A percentile compares a stretch with the other conserved stretches of the same genome.
These are phyloP conservation scores for Amblyjoppa fuscipennis DNA, from an alignment of 2,888 invertebrate genomes.

Conservation along the genomic window DNA sequence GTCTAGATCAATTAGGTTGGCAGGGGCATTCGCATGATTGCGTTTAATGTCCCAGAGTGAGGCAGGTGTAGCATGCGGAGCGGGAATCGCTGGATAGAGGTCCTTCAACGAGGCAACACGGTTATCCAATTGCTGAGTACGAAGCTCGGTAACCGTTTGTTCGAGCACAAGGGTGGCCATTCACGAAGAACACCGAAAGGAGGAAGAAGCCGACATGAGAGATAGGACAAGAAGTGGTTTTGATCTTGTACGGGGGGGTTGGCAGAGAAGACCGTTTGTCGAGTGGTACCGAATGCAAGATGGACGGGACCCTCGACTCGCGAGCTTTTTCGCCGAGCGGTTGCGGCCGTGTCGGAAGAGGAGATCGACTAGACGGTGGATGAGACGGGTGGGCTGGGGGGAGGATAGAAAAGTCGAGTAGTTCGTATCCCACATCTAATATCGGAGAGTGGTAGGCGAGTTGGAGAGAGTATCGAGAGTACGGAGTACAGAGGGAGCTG, in stretches of 20 bases:
- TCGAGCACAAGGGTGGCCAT: neutral
- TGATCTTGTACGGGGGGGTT: slow-evolving; percentile 9
- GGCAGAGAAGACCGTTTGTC: slow-evolving; percentile 17
- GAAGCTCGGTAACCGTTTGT: slow-evolving; percentile 1
- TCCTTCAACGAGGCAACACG: neutral
- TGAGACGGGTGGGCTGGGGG: slow-evolving; percentile 40
- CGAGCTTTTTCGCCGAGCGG: slow-evolving; percentile 46
- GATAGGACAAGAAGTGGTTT: slow-evolving; percentile 17
- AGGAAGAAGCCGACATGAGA: slow-evolving; percentile 2
- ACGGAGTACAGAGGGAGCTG: slow-evolving; percentile 2
- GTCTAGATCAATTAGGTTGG: slow-evolving; percentile 39
- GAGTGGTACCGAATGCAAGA: slow-evolving; percentile 50
- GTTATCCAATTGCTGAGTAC: slow-evolving; percentile 19
- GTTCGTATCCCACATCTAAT: slow-evolving; percentile 65
- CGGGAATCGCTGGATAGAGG: neutral
- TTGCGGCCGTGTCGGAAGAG: slow-evolving; percentile 23
- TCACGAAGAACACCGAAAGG: slow-evolving; percentile 20
- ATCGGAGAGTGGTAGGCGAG: slow-evolving; percentile 66
- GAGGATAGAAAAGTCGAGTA: slow-evolving; percentile 60
- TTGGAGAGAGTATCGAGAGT: slow-evolving; percentile 9
- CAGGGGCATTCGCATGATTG: slow-evolving; percentile 40
- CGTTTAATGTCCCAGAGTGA: slow-evolving; percentile 11
- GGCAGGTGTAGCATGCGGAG: neutral
- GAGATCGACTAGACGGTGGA: slow-evolving; percentile 35
- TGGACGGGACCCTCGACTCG: slow-evolving; percentile 40